Base-by-base conservation (phyloP, 2,888 invertebrate species). In the Sinotaia quadrata region DNA sequence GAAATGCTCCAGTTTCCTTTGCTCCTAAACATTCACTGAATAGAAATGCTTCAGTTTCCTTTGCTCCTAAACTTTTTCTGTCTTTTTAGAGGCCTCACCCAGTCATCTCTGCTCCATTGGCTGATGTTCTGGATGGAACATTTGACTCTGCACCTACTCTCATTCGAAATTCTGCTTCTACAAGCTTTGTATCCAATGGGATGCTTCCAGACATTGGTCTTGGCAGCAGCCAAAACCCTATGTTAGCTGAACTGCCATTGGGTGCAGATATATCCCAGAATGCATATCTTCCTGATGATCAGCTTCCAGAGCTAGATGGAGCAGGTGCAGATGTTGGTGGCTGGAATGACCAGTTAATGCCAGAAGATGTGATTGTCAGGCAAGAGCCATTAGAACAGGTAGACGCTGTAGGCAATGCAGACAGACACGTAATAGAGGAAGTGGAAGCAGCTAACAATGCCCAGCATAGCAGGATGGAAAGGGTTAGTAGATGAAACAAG, bases 91-190 rank as follows among this genome's bases (percentile, higher is more conserved):
- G 51, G 21, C 51, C 56, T 24, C 52, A 44, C 31, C 56, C 18
- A n/a, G 57, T 29, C 4, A 51, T 41, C 21, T 58, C 41, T 29
- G 72, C 65, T 12, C 61, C 69, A 8, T 66, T 71, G 36, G 76
- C 76, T 3, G 74, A 76, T 52, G 67, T 75, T 33, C 51, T 74
- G n/a, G 72, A 75, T 58, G 77, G 73, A 36, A 69, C 74, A 0
- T 54, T 74, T 12, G 37, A 61, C 33, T 68, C 71, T 10, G 59
- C 66, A 10, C 24, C 29, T 21, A 8, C 29, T 36, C 63, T 37
- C n/a, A 27, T 24, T 31, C 52, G 63, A 52, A 41, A n/a, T 1
- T 59, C 61, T n/a, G 61, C 67, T 27, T 52, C 69, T 8, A 59
- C 59, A 15, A 70, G 68, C 18, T 62, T 49, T 34, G 29, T 56